phyloP scores from a whole-genome alignment of 2,888 invertebrate species.

The Rotaria socialis region DNA sequence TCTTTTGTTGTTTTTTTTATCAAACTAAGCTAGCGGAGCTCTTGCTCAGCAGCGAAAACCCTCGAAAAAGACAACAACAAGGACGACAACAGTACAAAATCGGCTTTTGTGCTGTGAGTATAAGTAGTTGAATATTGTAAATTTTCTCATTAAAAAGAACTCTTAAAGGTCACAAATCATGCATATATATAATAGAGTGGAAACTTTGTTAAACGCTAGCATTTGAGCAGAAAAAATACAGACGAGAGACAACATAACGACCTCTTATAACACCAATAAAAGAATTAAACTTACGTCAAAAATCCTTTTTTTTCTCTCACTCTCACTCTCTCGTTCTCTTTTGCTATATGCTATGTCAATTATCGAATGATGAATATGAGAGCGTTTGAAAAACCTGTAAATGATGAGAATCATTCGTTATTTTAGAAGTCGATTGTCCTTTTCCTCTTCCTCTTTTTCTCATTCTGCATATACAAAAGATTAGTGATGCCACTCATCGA shows the following conservation, averaged over 20 bases:
- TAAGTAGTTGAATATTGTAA: background rate
- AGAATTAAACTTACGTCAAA: background rate
- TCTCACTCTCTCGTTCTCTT: too few relatives aligned
- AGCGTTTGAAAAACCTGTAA: background rate
- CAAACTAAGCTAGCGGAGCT: background rate
- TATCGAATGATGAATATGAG: background rate
- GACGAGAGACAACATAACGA: background rate
- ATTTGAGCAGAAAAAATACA: background rate
- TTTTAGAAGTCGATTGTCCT: background rate
- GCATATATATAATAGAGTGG: background rate
- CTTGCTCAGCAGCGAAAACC: constrained; percentile 13
- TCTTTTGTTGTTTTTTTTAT: constrained; percentile 22
- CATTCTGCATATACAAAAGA: background rate
- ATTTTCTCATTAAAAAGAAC: background rate
- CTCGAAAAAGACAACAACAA: background rate
- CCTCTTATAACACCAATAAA: background rate
- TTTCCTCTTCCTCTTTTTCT: too few relatives aligned
- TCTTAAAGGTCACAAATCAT: background rate
- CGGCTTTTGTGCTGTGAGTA: background rate
- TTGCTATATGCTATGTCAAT: background rate
- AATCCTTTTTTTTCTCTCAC: background rate
- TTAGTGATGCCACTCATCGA: background rate
- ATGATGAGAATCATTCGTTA: background rate
- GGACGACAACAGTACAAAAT: background rate
- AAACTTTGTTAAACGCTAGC: background rate